Percentiles rank a stretch among this genome's conserved stretches.
phyloP scores from a whole-genome alignment of 2,888 invertebrate genomes.

The Lasius platythorax region DNA sequence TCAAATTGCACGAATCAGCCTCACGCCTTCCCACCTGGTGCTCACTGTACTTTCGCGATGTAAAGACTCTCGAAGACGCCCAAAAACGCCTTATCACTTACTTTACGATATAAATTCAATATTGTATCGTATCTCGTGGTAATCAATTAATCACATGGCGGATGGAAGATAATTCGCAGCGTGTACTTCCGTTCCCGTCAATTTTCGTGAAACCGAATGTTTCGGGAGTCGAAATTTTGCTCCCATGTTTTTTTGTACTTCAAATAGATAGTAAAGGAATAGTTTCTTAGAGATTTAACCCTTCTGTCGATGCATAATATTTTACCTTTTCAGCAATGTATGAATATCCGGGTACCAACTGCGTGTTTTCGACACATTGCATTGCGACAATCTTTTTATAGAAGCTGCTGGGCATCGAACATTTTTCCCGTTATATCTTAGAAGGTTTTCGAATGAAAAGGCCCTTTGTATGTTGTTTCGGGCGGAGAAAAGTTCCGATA shows the following conservation, averaged over 20 bases:
- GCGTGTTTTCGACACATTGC: too few species aligned
- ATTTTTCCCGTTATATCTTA: too few species aligned
- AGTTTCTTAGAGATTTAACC: background rate
- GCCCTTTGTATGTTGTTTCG: too few species aligned
- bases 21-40: slow-evolving; percentile 65
- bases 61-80: slow-evolving; percentile 8
- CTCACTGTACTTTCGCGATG: slow-evolving; percentile 51
- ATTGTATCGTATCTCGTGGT: background rate
- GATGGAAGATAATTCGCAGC: background rate
- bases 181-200: background rate
- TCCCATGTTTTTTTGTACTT: background rate
- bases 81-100: background rate
- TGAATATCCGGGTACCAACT: too few species aligned
- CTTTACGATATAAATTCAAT: background rate
- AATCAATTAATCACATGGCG: background rate
- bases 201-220: slow-evolving; percentile 27
- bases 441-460: too few species aligned
- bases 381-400: too few species aligned
- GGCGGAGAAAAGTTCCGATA: too few species aligned
- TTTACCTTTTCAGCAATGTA: too few species aligned
- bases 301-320: too few species aligned
- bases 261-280: background rate
- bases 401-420: too few species aligned
- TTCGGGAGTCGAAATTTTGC: slow-evolving; percentile 38
- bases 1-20: slow-evolving; percentile 71